phyloP scores from a whole-genome alignment of 2,888 invertebrate species.

The Acanthoscelides obtectus region DNA sequence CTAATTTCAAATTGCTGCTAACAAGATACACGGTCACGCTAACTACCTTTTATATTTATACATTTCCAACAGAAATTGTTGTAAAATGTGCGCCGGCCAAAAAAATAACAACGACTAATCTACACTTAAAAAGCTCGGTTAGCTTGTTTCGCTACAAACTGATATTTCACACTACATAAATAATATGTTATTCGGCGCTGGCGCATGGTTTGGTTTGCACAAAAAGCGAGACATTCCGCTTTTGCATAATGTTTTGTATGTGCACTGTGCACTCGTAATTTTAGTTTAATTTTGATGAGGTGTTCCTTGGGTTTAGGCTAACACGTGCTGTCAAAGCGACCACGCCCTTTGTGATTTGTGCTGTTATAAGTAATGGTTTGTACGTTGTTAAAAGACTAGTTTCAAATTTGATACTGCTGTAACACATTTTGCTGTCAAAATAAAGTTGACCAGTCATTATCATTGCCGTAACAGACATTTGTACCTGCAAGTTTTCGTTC shows the following conservation, averaged over 20 bases:
- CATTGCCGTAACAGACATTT: no score
- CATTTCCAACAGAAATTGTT: neutral
- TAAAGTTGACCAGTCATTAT: no score
- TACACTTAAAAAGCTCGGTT: neutral
- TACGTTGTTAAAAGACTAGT: no score
- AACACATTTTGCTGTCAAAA: no score
- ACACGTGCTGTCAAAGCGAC: no score
- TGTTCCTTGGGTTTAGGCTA: no score
- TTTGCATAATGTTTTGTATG: neutral
- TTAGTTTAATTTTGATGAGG: neutral
- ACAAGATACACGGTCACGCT: neutral
- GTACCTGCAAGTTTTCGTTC: no score
- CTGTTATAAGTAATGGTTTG: no score
- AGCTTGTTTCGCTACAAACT: neutral
- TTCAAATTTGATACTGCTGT: no score
- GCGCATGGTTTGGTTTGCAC: neutral
- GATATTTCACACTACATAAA: neutral
- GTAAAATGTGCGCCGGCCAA: neutral
- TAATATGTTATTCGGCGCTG: neutral
- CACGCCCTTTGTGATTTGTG: no score
- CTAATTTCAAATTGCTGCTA: neutral
- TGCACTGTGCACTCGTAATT: neutral
- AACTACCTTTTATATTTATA: neutral
- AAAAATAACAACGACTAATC: neutral
- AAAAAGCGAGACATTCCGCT: neutral